A percentile compares a stretch with the other conserved stretches of the same genome.
These are phyloP conservation scores for Heliangelus exortis DNA, from an alignment of 2,797 vertebrate species.

Conservation along the genomic window DNA sequence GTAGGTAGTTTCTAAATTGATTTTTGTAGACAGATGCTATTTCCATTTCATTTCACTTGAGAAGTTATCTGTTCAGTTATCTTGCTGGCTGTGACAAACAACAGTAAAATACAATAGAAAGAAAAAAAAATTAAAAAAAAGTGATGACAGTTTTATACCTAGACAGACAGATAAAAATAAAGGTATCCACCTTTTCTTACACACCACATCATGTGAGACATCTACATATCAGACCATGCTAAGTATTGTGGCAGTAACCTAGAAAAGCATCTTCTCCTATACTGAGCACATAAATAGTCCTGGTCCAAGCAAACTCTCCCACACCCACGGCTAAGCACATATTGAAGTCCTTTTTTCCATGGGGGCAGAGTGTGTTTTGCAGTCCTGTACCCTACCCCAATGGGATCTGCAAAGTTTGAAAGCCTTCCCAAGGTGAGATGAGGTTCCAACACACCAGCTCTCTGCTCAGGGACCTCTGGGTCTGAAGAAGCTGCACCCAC, in stretches of 20 bases:
- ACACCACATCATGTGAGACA: not conserved
- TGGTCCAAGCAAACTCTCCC: fast-evolving
- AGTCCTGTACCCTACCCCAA: not conserved
- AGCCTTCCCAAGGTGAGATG: not conserved
- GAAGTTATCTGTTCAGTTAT: not conserved
- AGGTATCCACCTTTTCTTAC: not conserved
- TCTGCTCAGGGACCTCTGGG: not conserved
- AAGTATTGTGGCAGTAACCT: not conserved
- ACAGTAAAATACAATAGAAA: not conserved
- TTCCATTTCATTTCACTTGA: conserved; percentile 53
- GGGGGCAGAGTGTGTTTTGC: not conserved
- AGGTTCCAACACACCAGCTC: fast-evolving
- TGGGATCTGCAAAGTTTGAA: not conserved
- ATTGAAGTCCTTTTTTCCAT: not conserved
- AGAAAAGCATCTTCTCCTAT: not conserved
- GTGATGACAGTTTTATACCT: not conserved
- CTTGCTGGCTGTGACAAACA: not conserved
- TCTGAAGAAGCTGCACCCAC: not conserved
- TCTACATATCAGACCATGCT: not conserved
- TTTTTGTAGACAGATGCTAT: conserved; percentile 31
- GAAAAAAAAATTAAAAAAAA: not conserved
- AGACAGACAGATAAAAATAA: not conserved
- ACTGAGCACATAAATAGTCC: not conserved
- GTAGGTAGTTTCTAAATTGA: conserved; percentile 26
- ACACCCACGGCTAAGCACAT: fast-evolving